Conservation (phyloP, 2,113 vertebrate species). For the Hirundichthys speculiger region DNA sequence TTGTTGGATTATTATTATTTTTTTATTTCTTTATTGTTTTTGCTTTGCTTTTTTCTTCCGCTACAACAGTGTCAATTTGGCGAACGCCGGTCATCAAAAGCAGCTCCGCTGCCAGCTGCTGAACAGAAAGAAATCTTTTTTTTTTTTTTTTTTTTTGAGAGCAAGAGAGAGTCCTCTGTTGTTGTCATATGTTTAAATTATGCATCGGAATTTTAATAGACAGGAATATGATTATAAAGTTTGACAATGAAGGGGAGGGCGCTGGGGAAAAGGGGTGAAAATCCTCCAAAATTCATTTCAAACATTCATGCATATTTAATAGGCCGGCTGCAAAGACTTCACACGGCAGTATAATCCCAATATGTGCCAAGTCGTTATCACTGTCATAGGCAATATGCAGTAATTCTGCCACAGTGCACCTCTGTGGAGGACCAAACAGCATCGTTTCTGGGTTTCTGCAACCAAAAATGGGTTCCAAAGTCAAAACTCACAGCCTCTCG, state of each 20-base stretch:
- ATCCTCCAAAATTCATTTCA: constrained; percentile 75
- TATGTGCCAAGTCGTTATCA: constrained; percentile 62
- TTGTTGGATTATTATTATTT: constrained; percentile 30
- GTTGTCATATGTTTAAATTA: constrained; percentile 74
- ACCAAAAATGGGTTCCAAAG: constrained; percentile 42
- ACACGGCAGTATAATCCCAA: constrained; percentile 69
- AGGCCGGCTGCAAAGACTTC: constrained; percentile 63
- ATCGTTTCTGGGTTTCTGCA: constrained; percentile 43
- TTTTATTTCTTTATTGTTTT: constrained; percentile 54
- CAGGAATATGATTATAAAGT: constrained; percentile 75
- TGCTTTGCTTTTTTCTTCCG: constrained; percentile 9
- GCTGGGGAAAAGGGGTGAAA: background rate
- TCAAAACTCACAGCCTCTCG: constrained; percentile 34
- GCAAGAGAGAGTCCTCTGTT: constrained; percentile 47
- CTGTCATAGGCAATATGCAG: constrained; percentile 63
- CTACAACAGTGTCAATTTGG: constrained; percentile 64
- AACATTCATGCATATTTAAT: constrained; percentile 79
- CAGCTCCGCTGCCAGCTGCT: constrained; percentile 61
- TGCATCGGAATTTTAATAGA: constrained; percentile 75
- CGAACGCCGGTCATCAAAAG: constrained; percentile 61
- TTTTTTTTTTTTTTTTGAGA: too few species aligned
- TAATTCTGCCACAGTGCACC: constrained; percentile 54
- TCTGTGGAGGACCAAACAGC: constrained; percentile 57
- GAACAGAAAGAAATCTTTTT: constrained; percentile 44
- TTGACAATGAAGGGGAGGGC: constrained; percentile 61